Evolutionary conservation across 2,888 invertebrate genomes (phyloP), one percentile per base, ranked within the genome.

Genomic region (Phlogophora meticulosa): DNA sequence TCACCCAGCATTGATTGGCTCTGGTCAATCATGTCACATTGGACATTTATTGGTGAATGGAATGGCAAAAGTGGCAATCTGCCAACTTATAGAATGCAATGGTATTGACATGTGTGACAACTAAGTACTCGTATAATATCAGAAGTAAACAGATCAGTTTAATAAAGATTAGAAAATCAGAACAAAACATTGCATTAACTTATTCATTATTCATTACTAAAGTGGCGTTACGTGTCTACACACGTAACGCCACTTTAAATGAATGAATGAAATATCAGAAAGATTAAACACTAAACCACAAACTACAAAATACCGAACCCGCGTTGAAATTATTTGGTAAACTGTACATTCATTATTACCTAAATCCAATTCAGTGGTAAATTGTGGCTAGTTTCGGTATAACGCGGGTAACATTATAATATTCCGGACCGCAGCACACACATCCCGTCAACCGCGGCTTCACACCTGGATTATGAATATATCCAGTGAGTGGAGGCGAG

Each of bases 401-500:
- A 56, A 11, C 32, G 20, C 43, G 43, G 15, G 11, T 24, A 51
- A 51, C 32, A 56, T 75, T 63, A 60, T 59, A 24, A 55, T 49
- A 55, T 69, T 40, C 34, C 4, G 15, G n/a, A 32, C 28, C 38
- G 43, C 66, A 43, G n/a, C 40, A 13, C 51, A 28, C 45, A 7
- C n/a, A 38, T 9, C 43, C 49, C 49, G 13, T 2, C 10, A 2
- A 15, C 73, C 52, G 32, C 57, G 34, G 24, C 58, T 75, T 72
- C 59, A 60, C 69, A 75, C 72, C 69, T 75, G 76, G 59, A 46
- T 72, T 69, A 60, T 38, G 60, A 75, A 56, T 45, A 63, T n/a
- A 69, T 60, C 45, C 55, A 32, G 17, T 7, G 38, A 42, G 42
- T 15, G 49, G 38, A 17, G 36, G 40, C 34, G 34, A 13, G 43